Evolutionary conservation across 92 coral and sea anemone genomes (phyloP), one percentile per base, ranked within the genome.

Genomic region (Heliopora coerulea): DNA sequence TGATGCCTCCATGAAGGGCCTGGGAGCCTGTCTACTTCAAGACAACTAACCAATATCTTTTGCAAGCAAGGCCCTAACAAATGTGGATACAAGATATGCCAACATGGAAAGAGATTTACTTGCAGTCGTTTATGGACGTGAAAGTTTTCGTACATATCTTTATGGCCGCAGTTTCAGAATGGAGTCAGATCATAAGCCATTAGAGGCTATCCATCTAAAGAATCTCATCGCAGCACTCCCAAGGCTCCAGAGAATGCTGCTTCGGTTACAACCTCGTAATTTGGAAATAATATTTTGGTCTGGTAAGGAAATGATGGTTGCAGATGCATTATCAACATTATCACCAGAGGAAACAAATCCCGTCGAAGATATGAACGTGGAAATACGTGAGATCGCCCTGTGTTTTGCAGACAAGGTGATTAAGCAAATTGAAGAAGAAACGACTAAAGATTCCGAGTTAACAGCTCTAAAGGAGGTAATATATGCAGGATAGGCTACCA

Each of bases 61-160:
- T 57, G 79, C 79, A 0, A 72, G 79, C 48, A 80, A 80, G 32
- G 25, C 79, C 10, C 63, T 80, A 44, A 72, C 84, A 19, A 62
- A 70, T 14, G 52, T 60, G 26, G 79, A 80, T 49, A 9, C 84
- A 30, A 70, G 79, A 14, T 80, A 70, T 72, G 79, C 84, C 13
- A 80, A 80, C 60, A 72, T 80, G 31, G 84, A 80, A 80, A 30
- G 84, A 27, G 84, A 80, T 32, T 62, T 72, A 3, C 39, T 80
- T 18, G 84, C 84, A 15, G 84, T 80, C n/a, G 65, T 78, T 8
- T 78, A 46, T 49, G 82, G 76, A 31, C 65, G 82, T 29, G 82
- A 78, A 33, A 44, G 54, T 3, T 59, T 80, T 60, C 79, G 70
- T 49, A 80, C 84, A 17, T 80, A 72, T 41, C 32, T 72, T 8